phyloP scores from a whole-genome alignment of 2,113 vertebrate genomes.

The Peromyscus maniculatus region DNA sequence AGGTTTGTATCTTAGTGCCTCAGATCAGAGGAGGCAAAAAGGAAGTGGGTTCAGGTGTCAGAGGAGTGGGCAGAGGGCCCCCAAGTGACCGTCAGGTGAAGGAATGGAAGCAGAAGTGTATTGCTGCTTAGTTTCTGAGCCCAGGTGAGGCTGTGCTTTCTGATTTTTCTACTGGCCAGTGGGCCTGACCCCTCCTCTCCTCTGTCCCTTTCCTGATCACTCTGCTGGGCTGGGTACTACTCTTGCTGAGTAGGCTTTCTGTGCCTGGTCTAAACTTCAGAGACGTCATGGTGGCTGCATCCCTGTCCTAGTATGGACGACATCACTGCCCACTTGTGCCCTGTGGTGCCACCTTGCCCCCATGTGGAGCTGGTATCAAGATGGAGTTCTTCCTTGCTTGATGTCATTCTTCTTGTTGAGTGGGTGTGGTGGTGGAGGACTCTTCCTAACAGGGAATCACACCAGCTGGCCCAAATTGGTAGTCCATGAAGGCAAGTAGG shows the following conservation, averaged over 20 bases:
- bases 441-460: not conserved
- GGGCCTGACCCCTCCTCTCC: not conserved
- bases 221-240: not conserved
- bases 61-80: not conserved
- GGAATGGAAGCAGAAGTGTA: too few relatives aligned
- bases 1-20: not conserved
- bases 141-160: not conserved
- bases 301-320: not conserved
- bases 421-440: not conserved
- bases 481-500: fast-evolving
- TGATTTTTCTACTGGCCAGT: not conserved
- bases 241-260: not conserved
- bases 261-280: not conserved
- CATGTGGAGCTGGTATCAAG: not conserved
- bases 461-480: not conserved
- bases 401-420: not conserved
- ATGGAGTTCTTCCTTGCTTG: not conserved
- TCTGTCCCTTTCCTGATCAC: not conserved
- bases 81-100: too few relatives aligned
- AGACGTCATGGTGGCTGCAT: not conserved
- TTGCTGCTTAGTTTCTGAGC: not conserved
- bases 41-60: not conserved
- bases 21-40: not conserved
- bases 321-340: not conserved
- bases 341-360: not conserved